Conservation (phyloP, 2,888 invertebrate species). For the Nomada ferruginata region DNA sequence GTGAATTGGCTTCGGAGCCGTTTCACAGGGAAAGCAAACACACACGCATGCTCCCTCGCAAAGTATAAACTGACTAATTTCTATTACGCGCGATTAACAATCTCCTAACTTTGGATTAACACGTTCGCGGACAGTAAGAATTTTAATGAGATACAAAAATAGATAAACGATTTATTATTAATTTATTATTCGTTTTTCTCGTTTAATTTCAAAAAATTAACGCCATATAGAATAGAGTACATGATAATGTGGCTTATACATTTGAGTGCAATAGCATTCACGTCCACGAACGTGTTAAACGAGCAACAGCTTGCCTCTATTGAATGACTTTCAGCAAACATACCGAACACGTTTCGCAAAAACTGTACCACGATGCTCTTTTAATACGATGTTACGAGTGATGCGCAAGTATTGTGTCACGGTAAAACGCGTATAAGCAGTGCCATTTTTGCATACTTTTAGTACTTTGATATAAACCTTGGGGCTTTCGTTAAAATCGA, state of each 20-base stretch:
- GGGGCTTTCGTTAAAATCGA: too few species aligned
- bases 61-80: neutral
- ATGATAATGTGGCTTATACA: too few species aligned
- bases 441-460: too few species aligned
- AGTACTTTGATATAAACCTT: too few species aligned
- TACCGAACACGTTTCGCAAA: neutral
- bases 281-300: conserved; percentile 10
- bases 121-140: too few species aligned
- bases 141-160: too few species aligned
- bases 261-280: too few species aligned
- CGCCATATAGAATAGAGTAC: too few species aligned
- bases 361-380: neutral
- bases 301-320: neutral
- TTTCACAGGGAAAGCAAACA: conserved; percentile 5
- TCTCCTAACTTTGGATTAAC: neutral
- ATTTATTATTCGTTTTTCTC: too few species aligned
- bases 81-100: conserved; percentile 6
- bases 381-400: neutral
- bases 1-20: neutral
- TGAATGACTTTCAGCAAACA: conserved; percentile 4
- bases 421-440: neutral
- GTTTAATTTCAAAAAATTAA: too few species aligned
- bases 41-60: neutral
- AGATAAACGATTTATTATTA: too few species aligned
- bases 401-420: neutral